Evolutionary conservation across 2,113 vertebrate genomes (phyloP).

Genomic region (Gavialis gangeticus): DNA sequence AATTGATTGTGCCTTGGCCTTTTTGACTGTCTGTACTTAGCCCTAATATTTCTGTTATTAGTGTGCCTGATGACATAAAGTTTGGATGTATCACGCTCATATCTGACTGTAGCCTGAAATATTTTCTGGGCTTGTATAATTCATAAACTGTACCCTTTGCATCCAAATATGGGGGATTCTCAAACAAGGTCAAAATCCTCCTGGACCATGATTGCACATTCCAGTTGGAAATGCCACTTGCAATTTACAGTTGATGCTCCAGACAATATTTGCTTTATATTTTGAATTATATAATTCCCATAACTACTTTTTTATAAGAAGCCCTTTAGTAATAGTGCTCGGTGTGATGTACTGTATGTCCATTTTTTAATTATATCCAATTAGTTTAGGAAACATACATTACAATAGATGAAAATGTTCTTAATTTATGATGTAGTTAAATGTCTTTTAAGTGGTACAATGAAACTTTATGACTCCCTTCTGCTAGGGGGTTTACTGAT

Average conservation of each 20-base stretch:
- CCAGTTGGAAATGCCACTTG: background rate
- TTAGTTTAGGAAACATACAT: constrained; percentile 19
- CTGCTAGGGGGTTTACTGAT: background rate
- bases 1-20: too few relatives aligned
- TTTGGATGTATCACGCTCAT: rapidly evolving
- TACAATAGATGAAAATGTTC: background rate
- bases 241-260: background rate
- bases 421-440: constrained; percentile 20
- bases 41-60: background rate
- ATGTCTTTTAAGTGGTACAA: background rate
- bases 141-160: background rate
- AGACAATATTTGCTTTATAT: rapidly evolving
- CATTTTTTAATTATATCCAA: background rate
- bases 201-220: rapidly evolving
- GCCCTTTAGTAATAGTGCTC: rapidly evolving
- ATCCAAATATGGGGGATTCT: background rate
- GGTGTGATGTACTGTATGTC: background rate
- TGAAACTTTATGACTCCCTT: background rate
- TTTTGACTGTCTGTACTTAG: too few relatives aligned
- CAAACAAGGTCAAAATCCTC: background rate
- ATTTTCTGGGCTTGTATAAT: rapidly evolving
- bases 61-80: background rate
- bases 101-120: rapidly evolving
- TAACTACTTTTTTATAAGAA: rapidly evolving
- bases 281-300: background rate